Conservation (phyloP, 2,888 invertebrate species). For the Drosophila ustulata region DNA sequence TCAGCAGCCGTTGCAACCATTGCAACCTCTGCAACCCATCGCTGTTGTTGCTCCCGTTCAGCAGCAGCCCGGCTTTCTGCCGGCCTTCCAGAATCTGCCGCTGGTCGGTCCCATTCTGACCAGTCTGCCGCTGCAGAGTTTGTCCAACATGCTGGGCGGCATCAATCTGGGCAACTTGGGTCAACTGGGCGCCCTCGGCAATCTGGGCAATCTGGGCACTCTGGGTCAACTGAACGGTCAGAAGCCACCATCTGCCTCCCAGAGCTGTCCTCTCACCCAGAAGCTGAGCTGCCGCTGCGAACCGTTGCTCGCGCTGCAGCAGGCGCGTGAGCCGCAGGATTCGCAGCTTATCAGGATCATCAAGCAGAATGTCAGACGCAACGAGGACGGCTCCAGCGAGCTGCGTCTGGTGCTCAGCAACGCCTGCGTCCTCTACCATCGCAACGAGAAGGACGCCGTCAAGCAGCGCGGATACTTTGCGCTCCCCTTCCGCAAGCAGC, state of each 20-base stretch:
- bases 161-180: constrained; percentile 56
- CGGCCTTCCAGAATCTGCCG: constrained; percentile 70
- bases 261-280: constrained; percentile 67
- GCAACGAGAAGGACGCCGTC: constrained; percentile 41
- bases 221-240: constrained; percentile 9
- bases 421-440: constrained; percentile 72
- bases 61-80: constrained; percentile 58
- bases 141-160: constrained; percentile 39
- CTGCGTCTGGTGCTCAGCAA: constrained; percentile 68
- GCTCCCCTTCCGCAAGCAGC: constrained; percentile 58
- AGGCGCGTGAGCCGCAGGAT: constrained; percentile 19
- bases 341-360: constrained; percentile 57
- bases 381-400: constrained; percentile 72
- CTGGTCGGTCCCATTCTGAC: constrained; percentile 73
- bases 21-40: constrained; percentile 67
- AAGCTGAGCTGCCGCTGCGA: constrained; percentile 76
- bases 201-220: constrained; percentile 27
- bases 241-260: constrained; percentile 34
- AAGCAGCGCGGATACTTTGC: constrained; percentile 62
- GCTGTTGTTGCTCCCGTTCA: constrained; percentile 61
- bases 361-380: constrained; percentile 63
- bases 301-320: constrained; percentile 53
- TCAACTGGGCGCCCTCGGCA: constrained; percentile 39
- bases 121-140: constrained; percentile 63
- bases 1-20: constrained; percentile 37